phyloP scores from a whole-genome alignment of 2,113 vertebrate genomes.

The Calidris pygmaea region DNA sequence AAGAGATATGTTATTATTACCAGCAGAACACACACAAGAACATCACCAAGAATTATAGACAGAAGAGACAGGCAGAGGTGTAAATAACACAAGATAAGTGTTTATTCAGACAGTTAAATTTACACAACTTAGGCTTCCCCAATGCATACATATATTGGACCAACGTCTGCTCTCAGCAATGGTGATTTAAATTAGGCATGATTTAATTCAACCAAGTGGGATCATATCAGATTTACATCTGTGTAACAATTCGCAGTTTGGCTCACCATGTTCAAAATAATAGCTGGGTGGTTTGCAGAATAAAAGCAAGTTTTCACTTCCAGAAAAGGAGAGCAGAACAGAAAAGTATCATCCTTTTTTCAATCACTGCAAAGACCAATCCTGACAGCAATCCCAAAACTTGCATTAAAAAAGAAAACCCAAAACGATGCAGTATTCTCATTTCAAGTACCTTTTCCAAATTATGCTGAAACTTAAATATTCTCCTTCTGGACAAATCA shows the following conservation, averaged over 20 bases:
- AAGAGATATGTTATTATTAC: neutral
- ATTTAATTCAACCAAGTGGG: neutral
- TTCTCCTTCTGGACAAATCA: neutral
- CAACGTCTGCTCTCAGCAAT: neutral
- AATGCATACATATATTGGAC: neutral
- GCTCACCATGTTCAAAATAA: slow-evolving; percentile 4
- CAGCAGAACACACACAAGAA: neutral
- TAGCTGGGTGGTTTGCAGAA: neutral
- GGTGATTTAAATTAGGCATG: slow-evolving; percentile 28
- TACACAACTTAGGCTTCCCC: slow-evolving; percentile 2
- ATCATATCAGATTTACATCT: neutral
- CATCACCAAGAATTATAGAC: neutral
- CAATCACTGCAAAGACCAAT: neutral
- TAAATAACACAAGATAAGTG: neutral
- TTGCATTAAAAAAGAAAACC: neutral
- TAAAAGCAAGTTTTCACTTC: neutral
- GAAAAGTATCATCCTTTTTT: neutral
- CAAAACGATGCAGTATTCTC: neutral
- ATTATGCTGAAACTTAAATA: neutral
- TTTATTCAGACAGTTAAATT: slow-evolving; percentile 58
- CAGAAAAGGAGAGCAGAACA: neutral
- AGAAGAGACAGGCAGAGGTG: neutral
- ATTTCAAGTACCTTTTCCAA: neutral
- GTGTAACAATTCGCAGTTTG: neutral
- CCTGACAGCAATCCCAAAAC: neutral